phyloP scores from a whole-genome alignment of 2,113 vertebrate genomes.

The Oplegnathus fasciatus region DNA sequence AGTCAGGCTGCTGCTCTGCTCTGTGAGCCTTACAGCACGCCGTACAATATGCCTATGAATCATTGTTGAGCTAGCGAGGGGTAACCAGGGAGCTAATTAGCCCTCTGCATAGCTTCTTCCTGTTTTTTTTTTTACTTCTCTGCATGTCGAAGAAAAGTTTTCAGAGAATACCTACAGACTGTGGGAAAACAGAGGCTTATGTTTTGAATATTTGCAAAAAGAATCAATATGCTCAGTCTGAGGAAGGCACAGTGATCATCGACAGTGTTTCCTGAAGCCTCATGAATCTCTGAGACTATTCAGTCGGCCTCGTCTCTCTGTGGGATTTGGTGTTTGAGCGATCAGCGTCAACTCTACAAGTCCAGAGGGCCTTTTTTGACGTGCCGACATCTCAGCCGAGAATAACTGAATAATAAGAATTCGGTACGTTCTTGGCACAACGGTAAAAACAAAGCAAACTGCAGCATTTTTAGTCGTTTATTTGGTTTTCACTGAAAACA shows the following conservation, averaged over 20 bases:
- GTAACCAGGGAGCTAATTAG: conserved; percentile 36
- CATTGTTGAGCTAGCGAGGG: conserved; percentile 4
- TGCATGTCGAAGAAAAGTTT: neutral
- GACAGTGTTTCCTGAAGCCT: neutral
- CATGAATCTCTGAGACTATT: neutral
- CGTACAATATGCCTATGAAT: conserved; percentile 1
- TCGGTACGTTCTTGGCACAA: too few relatives aligned
- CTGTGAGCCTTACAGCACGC: conserved; percentile 14
- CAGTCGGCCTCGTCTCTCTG: neutral
- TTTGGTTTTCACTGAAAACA: too few relatives aligned
- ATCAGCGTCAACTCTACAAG: neutral
- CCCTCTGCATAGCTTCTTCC: neutral
- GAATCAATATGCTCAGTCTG: neutral
- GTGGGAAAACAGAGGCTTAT: neutral
- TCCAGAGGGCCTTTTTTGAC: neutral
- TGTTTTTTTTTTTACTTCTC: neutral
- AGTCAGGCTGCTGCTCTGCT: neutral
- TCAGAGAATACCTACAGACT: neutral
- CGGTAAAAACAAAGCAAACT: too few relatives aligned
- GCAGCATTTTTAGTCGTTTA: too few relatives aligned
- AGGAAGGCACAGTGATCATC: neutral
- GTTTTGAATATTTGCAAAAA: neutral
- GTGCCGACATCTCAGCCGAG: neutral
- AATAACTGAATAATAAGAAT: neutral
- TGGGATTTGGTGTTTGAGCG: neutral